Evolutionary conservation across 2,113 vertebrate genomes (phyloP).

Genomic region (Boulengeromyrus knoepffleri): DNA sequence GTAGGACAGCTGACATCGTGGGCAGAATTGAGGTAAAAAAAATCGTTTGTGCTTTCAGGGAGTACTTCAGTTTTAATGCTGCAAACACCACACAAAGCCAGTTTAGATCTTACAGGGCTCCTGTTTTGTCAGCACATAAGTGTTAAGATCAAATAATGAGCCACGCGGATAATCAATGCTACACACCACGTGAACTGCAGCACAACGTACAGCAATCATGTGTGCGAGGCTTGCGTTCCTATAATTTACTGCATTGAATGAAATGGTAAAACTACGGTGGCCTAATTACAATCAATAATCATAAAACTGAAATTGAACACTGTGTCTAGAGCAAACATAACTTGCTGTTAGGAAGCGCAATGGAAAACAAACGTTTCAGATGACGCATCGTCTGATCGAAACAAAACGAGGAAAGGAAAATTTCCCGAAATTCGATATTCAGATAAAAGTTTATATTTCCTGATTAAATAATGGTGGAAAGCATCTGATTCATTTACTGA

Average conservation of each 20-base stretch:
- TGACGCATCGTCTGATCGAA: neutral
- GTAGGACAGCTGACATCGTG: constrained; percentile 47
- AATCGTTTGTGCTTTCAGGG: neutral
- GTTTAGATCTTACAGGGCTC: neutral
- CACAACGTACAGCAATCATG: neutral
- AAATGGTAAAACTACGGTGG: neutral
- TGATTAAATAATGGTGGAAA: neutral
- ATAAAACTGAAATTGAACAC: neutral
- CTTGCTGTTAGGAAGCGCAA: neutral
- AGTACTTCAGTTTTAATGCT: constrained; percentile 17
- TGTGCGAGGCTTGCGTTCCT: neutral
- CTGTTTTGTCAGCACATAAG: neutral
- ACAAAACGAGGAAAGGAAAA: neutral
- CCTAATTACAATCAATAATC: neutral
- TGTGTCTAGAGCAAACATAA: neutral
- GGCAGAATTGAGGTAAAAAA: neutral
- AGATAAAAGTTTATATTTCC: neutral
- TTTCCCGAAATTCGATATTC: neutral
- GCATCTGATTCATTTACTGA: neutral
- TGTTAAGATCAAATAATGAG: neutral
- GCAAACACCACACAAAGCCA: neutral
- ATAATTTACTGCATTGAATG: neutral
- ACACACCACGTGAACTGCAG: neutral
- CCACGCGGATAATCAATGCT: neutral
- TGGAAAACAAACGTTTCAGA: neutral